Evolutionary conservation across 1,140 invertebrate species (phyloP), one percentile per base, ranked within the genome.

Genomic region (Sinella curviseta): DNA sequence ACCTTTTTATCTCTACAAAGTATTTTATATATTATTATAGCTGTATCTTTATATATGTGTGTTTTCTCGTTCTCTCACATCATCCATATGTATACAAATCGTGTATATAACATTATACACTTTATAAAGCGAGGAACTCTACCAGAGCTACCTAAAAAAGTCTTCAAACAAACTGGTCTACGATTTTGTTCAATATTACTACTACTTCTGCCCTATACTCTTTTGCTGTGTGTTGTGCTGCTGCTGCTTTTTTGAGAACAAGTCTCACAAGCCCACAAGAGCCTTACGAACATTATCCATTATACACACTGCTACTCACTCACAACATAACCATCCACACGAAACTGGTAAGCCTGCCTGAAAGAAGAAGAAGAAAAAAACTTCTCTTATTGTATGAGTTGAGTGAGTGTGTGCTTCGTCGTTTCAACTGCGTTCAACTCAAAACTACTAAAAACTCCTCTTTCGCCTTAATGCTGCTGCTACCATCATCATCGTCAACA

Each of bases 201-300:
- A 48, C 20, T 48, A 12, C 8, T 20, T 48, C 26, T 65, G 57
- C 8, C 24, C 57, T 14, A 14, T 65, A 14, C 3, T 16, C 57
- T 14, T n/a, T 26, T 65, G 14, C 16, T 16, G 4, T 26, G 8
- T 26, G 24, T 12, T 17, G 26, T 26, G 26, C 8, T 16, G 57
- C 8, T 12, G 4, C 8, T 65, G 8, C 24, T 65, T 26, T 26
- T 8, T 26, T 65, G 14, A 65, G 26, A 65, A 65, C 57, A 65
- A 65, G 57, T 65, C 57, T 65, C 57, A 65, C 57, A 65, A 65
- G 14, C 57, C 57, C 57, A 65, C 57, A 26, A 65, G 14, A 65
- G 57, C 57, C 57, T 65, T 12, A 8, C 57, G 24, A 65, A 48
- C 39, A 48, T 12, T n/a, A 65, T 65, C 57, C 57, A 65, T 65